Base-by-base conservation (phyloP, 1,140 invertebrate species). In the Plodia interpunctella region DNA sequence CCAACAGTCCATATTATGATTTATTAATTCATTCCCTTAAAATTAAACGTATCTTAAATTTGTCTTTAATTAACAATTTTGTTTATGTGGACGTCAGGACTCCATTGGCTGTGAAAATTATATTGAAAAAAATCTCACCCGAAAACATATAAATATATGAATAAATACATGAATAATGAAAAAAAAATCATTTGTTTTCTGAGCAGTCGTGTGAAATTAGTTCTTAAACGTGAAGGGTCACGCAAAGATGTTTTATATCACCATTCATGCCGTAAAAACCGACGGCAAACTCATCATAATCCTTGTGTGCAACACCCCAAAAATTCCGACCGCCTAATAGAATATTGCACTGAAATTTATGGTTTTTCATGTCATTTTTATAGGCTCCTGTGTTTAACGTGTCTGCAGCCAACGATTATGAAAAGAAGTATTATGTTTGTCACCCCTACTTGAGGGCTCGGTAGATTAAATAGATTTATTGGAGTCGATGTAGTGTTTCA, bases 321-420 rank as follows among this genome's bases (percentile, higher is more conserved):
- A 53, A 53, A 53, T 53, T 53, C 51, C 51, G 19, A 18, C 20
- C 51, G 21, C 68, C 70, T 82, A 80, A 84, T 82, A 77, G 78
- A 77, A 84, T 80, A 78, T 74, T 61, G 63, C 55, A 68, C 59
- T 57, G 63, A 77, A 82, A 87, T 87, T 84, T 84, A 87, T 83
- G 79, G 75, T 72, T 70, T 32, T 75, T 70, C 67, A 74, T 70
- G 74, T 74, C 80, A 83, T 79, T 84, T 87, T 86, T 84, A 88
- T 85, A 73, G 76, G 59, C 73, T 79, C 71, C 83, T 88, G 85
- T 78, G 72, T 78, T 86, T 86, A 88, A 88, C 83, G 80, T 75
- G 72, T 78, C 76, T 86, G 80, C 70, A 63, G 68, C 57, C 61
- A 78, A 78, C 79, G 83, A 82, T 86, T 82, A 82, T 80, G 78